Evolutionary conservation across 2,888 invertebrate species (phyloP).

Genomic region (Drosophila eohydei): DNA sequence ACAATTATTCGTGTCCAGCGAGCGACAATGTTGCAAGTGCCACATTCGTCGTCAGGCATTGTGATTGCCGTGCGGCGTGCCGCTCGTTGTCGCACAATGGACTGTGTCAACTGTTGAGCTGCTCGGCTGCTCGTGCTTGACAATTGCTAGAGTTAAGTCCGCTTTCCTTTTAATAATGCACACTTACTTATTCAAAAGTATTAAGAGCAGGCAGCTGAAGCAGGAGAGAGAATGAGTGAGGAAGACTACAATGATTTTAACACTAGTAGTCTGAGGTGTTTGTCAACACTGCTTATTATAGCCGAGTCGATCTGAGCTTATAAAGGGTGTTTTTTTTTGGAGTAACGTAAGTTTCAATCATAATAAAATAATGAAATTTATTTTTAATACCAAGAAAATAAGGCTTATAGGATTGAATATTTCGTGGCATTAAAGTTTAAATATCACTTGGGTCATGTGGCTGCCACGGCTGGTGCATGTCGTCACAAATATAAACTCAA

Average conservation of each 20-base stretch:
- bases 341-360: no score
- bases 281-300: background rate
- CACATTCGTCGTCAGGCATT: slow-evolving; percentile 12
- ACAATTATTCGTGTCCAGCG: slow-evolving; percentile 47
- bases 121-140: slow-evolving; percentile 1
- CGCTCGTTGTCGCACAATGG: slow-evolving; percentile 12
- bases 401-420: no score
- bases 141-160: background rate
- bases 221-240: no score
- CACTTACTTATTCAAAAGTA: background rate
- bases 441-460: no score
- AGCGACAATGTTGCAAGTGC: slow-evolving; percentile 36
- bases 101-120: slow-evolving; percentile 4
- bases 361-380: no score
- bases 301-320: background rate
- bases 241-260: no score
- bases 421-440: no score
- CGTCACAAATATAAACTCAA: no score
- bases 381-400: no score
- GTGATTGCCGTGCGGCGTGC: slow-evolving; percentile 11
- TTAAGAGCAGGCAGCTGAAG: background rate
- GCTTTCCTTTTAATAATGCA: background rate
- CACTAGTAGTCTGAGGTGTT: no score
- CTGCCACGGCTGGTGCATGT: no score
- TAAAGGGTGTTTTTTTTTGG: no score